A percentile compares a stretch with the other conserved stretches of the same genome.
Conservation (phyloP, 1,140 invertebrate genomes). For the Atta colombica region DNA sequence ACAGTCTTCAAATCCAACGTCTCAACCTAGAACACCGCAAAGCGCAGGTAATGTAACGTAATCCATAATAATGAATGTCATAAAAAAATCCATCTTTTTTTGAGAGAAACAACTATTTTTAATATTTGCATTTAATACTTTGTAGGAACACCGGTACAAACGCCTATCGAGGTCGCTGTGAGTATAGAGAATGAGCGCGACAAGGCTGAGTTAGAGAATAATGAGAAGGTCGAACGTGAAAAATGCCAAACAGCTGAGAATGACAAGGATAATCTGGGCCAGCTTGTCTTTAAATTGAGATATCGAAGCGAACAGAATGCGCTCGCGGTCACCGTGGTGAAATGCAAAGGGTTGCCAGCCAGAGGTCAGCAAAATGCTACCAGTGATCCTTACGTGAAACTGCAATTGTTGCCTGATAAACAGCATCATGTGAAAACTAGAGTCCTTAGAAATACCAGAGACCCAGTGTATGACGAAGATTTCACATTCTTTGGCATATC, state of each 20-base stretch:
- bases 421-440: slow-evolving; percentile 98
- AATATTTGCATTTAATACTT: neutral
- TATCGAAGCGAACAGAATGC: slow-evolving; percentile 96
- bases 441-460: slow-evolving; percentile 95
- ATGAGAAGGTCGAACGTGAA: slow-evolving; percentile 87
- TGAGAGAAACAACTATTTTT: neutral
- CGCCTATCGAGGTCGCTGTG: slow-evolving; percentile 80
- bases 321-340: slow-evolving; percentile 96
- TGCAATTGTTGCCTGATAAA: slow-evolving; percentile 97
- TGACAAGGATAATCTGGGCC: slow-evolving; percentile 90
- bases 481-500: slow-evolving; percentile 98
- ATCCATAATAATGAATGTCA: neutral
- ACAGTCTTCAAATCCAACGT: slow-evolving; percentile 70
- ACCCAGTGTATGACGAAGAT: slow-evolving; percentile 98
- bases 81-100: neutral
- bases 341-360: slow-evolving; percentile 93
- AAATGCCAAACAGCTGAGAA: slow-evolving; percentile 81
- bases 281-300: slow-evolving; percentile 94
- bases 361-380: slow-evolving; percentile 90
- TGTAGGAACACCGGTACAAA: slow-evolving; percentile 78
- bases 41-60: slow-evolving; percentile 40
- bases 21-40: slow-evolving; percentile 78
- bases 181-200: slow-evolving; percentile 86
- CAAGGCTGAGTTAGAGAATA: slow-evolving; percentile 88
- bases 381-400: slow-evolving; percentile 97